These are phyloP conservation scores for Cariama cristata DNA, from an alignment of 2,113 vertebrate genomes.

Conservation along the genomic window DNA sequence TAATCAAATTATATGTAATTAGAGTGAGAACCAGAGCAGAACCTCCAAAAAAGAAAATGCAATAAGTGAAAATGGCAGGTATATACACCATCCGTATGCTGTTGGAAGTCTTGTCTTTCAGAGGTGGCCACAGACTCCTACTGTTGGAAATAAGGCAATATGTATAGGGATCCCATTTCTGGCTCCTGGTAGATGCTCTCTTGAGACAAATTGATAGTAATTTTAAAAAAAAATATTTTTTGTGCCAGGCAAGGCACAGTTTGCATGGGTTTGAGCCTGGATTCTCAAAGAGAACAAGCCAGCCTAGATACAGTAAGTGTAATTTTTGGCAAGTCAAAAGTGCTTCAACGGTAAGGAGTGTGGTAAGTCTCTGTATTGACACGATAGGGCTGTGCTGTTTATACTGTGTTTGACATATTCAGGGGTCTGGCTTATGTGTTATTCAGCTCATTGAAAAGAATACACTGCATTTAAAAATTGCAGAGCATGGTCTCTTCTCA, in stretches of 20 bases:
- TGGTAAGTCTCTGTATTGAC: not conserved
- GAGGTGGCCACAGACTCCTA: not conserved
- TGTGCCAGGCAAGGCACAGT: not conserved
- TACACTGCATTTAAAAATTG: not conserved
- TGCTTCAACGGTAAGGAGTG: not conserved
- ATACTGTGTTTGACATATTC: not conserved
- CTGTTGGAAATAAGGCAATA: not conserved
- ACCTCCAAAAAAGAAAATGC: not conserved
- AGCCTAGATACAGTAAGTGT: not conserved
- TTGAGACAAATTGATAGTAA: not conserved
- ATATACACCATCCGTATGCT: not conserved
- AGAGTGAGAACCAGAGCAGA: not conserved
- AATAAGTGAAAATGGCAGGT: not conserved
- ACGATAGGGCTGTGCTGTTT: not conserved
- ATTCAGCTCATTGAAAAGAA: not conserved
- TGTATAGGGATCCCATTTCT: not conserved
- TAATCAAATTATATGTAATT: not conserved
- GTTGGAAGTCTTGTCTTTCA: not conserved
- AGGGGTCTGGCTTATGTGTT: not conserved
- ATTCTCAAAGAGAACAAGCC: not conserved
- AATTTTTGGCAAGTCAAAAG: not conserved
- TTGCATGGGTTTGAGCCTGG: not conserved
- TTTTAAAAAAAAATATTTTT: not conserved
- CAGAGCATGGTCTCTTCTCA: not conserved
- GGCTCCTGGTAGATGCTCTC: not conserved